phyloP scores from a whole-genome alignment of 2,113 vertebrate genomes.

The Pyxicephalus adspersus region DNA sequence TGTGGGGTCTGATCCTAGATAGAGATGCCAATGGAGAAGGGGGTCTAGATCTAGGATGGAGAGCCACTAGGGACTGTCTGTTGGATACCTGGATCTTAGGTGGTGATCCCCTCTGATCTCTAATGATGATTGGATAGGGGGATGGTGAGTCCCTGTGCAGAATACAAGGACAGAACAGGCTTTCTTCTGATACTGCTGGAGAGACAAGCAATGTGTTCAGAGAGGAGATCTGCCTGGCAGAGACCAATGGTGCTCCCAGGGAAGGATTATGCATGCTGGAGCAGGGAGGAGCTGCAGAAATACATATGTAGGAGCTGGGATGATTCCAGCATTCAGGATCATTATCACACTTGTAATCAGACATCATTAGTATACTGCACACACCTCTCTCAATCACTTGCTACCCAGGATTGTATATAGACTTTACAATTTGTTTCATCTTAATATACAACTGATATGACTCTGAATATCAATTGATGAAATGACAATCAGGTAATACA shows the following conservation, averaged over 20 bases:
- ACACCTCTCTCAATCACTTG: not conserved
- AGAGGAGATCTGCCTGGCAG: not conserved
- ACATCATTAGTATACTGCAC: not conserved
- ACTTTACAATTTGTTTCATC: too few relatives aligned
- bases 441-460: too few relatives aligned
- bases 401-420: too few relatives aligned
- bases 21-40: too few relatives aligned
- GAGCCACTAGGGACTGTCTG: too few relatives aligned
- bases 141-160: too few relatives aligned
- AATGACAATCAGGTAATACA: too few relatives aligned
- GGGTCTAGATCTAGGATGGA: not conserved
- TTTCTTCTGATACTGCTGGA: not conserved
- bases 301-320: conserved; percentile 12
- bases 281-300: not conserved
- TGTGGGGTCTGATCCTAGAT: not conserved
- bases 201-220: not conserved
- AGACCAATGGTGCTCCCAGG: not conserved
- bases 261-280: not conserved
- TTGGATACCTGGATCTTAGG: too few relatives aligned
- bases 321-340: not conserved
- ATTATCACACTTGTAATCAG: not conserved
- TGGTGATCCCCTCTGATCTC: too few relatives aligned
- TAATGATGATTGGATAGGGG: too few relatives aligned
- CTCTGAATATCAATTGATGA: too few relatives aligned
- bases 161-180: too few relatives aligned